Conservation (phyloP, 2,888 invertebrate species). For the Phyto melanocephala region DNA sequence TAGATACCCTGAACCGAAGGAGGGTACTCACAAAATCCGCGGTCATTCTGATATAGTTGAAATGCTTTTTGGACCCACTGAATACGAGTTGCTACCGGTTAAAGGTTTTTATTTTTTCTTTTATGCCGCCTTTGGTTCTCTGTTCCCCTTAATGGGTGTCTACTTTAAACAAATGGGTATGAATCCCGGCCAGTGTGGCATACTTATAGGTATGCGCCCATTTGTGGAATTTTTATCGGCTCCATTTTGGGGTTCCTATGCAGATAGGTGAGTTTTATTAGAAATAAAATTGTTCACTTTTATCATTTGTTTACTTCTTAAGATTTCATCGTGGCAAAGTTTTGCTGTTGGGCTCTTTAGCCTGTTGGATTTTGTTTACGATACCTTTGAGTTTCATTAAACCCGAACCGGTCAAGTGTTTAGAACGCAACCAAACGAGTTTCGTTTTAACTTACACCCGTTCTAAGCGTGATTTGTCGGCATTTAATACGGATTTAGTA, state of each 20-base stretch:
- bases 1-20: constrained; percentile 91
- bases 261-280: constrained; percentile 83
- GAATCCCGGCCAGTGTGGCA: constrained; percentile 97
- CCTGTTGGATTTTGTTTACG: constrained; percentile 98
- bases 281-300: not conserved
- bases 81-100: constrained; percentile 94
- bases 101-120: constrained; percentile 99
- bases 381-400: constrained; percentile 96
- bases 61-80: constrained; percentile 89
- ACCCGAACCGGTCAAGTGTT: constrained; percentile 94
- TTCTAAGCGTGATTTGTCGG: constrained; percentile 79
- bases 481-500: constrained; percentile 65
- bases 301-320: constrained; percentile 18
- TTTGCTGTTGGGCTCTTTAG: constrained; percentile 92
- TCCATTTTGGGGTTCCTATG: constrained; percentile 98
- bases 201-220: constrained; percentile 96
- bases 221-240: constrained; percentile 98
- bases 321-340: constrained; percentile 92
- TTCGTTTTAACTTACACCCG: constrained; percentile 81
- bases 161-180: constrained; percentile 99
- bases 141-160: constrained; percentile 98
- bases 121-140: constrained; percentile 98
- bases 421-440: constrained; percentile 84
- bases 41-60: constrained; percentile 92
- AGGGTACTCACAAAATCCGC: constrained; percentile 93